Conservation (phyloP, 2,888 invertebrate genomes). For the Catocala nupta region DNA sequence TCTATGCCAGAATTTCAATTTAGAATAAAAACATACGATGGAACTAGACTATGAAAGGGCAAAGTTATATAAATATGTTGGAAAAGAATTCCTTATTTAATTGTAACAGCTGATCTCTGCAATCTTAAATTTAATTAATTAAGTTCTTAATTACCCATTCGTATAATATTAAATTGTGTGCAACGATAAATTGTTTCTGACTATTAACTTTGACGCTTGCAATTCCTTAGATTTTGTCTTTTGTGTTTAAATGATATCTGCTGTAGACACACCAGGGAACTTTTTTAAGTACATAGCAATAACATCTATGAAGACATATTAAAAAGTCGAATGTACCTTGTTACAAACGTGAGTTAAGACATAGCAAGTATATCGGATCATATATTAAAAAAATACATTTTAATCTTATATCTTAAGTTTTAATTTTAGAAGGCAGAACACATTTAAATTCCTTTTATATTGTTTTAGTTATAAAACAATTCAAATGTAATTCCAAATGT, state of each 20-base stretch:
- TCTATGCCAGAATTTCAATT: conserved; percentile 10
- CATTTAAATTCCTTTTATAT: no score
- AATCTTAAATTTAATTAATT: conserved; percentile 52
- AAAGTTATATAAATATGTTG: conserved; percentile 12
- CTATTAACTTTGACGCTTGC: conserved; percentile 35
- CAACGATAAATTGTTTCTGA: conserved; percentile 43
- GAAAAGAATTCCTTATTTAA: conserved; percentile 34
- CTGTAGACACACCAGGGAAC: no score
- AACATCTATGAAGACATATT: no score
- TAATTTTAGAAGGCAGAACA: no score
- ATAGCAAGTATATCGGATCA: no score
- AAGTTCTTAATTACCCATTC: conserved; percentile 43
- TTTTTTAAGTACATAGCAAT: no score
- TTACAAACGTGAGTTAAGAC: no score
- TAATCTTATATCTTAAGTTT: no score
- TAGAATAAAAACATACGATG: conserved; percentile 5
- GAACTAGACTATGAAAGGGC: not conserved
- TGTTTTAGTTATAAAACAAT: no score
- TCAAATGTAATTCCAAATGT: no score
- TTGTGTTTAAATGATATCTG: not conserved
- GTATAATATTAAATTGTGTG: conserved; percentile 35
- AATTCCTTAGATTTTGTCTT: conserved; percentile 26
- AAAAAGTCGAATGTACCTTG: no score
- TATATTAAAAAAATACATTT: no score
- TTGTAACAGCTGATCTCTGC: conserved; percentile 33